Evolutionary conservation across 2,888 invertebrate genomes (phyloP).

Genomic region (Stegophylla sp.): DNA sequence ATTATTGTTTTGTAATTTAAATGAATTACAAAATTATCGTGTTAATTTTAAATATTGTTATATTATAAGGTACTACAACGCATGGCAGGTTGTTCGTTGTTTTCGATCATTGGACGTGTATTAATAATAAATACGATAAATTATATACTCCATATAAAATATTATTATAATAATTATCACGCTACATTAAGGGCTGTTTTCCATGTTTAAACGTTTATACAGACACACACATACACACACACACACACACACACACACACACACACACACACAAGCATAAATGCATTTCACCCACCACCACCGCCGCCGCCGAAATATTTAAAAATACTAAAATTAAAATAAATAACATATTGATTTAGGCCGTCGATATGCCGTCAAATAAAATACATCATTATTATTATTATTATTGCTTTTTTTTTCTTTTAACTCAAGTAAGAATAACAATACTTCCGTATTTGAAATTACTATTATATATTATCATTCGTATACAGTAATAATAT

Average conservation of each 20-base stretch:
- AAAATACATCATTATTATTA: background rate
- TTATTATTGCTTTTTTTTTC: background rate
- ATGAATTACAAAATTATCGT: conserved; percentile 17
- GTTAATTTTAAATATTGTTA: conserved; percentile 1
- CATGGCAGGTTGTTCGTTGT: background rate
- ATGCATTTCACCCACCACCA: background rate
- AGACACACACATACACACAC: no score
- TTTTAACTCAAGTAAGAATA: background rate
- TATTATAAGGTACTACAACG: no score
- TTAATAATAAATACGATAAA: background rate
- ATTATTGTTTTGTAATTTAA: conserved; percentile 16
- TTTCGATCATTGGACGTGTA: conserved; percentile 3
- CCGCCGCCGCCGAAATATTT: background rate
- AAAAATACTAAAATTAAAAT: background rate
- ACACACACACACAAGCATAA: background rate
- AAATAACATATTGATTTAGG: conserved; percentile 39
- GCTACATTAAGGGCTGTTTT: background rate
- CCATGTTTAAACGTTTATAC: background rate
- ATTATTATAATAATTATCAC: background rate
- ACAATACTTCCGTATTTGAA: background rate
- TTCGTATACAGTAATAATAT: background rate
- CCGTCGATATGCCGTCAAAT: background rate
- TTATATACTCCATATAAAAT: background rate
- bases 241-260: no score
- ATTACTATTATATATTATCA: background rate